A percentile compares a stretch with the other conserved stretches of the same genome.
phyloP scores from a whole-genome alignment of 37 sponge, comb jelly and placozoan species.

The Tethya wilhelma region DNA sequence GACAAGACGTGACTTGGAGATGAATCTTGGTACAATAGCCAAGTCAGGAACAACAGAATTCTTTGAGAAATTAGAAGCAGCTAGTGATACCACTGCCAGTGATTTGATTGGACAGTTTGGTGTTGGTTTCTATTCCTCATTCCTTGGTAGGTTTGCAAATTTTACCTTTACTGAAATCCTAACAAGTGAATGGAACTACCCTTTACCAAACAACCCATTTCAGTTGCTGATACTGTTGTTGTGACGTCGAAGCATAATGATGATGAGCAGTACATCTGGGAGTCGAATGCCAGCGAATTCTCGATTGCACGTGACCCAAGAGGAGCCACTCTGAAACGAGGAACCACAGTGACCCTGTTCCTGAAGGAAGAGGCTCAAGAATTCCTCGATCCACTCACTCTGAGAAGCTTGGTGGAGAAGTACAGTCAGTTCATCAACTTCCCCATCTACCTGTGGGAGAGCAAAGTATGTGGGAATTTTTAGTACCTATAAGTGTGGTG shows the following conservation, averaged over 20 bases:
- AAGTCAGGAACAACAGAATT: constrained; percentile 98
- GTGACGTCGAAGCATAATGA: constrained; percentile 97
- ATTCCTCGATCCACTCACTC: constrained; percentile 75
- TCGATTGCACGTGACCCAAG: constrained; percentile 90
- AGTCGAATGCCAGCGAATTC: constrained; percentile 86
- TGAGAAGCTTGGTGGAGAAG: constrained; percentile 87
- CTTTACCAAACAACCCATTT: neutral
- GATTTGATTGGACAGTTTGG: constrained; percentile 99
- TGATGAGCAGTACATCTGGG: constrained; percentile 97
- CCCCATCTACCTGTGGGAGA: constrained; percentile 99
- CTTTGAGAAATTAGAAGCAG: constrained; percentile 82
- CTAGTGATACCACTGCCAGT: constrained; percentile 33
- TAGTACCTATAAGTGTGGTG: constrained; percentile 11
- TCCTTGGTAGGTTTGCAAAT: constrained; percentile 77
- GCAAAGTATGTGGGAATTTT: constrained; percentile 72
- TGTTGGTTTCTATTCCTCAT: constrained; percentile 99
- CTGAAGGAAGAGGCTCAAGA: constrained; percentile 97
- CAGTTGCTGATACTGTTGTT: constrained; percentile 94
- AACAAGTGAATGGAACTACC: neutral
- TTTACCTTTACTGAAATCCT: neutral
- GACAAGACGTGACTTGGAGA: constrained; percentile 88
- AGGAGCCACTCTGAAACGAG: constrained; percentile 90
- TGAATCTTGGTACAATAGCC: constrained; percentile 97
- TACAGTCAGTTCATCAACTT: constrained; percentile 99
- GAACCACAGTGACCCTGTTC: constrained; percentile 92